Conservation (phyloP, 2,797 vertebrate species). For the Distichodus sexfasciatus region DNA sequence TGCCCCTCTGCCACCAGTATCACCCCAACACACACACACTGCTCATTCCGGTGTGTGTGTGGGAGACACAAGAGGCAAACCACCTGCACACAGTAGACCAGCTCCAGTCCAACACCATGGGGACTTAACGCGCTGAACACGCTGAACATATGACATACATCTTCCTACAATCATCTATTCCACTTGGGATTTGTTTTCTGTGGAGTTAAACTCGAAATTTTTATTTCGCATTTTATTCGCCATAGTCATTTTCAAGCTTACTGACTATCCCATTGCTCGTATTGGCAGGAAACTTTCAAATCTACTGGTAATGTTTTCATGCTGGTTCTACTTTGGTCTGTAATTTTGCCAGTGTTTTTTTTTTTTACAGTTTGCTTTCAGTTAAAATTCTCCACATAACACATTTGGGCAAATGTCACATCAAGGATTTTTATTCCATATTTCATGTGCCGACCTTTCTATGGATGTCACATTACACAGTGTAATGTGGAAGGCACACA, state of each 20-base stretch:
- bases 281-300: too few relatives aligned
- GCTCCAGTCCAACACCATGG: too few relatives aligned
- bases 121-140: too few relatives aligned
- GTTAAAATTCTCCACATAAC: too few relatives aligned
- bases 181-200: neutral
- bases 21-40: neutral
- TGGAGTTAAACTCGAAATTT: neutral
- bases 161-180: neutral
- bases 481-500: neutral
- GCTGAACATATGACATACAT: neutral
- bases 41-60: conserved; percentile 4
- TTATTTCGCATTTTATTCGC: neutral
- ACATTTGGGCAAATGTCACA: neutral
- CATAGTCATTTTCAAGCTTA: too few relatives aligned
- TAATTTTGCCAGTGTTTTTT: too few relatives aligned
- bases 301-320: too few relatives aligned
- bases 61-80: neutral
- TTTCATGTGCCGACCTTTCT: neutral
- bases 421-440: neutral
- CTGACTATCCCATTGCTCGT: too few relatives aligned
- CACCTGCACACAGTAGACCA: neutral
- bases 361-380: too few relatives aligned
- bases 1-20: conserved; percentile 1
- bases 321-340: too few relatives aligned
- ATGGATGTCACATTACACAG: neutral